Percentiles rank a stretch among this genome's conserved stretches.
Conservation (phyloP, 2,888 invertebrate species). For the Idaea aversata region DNA sequence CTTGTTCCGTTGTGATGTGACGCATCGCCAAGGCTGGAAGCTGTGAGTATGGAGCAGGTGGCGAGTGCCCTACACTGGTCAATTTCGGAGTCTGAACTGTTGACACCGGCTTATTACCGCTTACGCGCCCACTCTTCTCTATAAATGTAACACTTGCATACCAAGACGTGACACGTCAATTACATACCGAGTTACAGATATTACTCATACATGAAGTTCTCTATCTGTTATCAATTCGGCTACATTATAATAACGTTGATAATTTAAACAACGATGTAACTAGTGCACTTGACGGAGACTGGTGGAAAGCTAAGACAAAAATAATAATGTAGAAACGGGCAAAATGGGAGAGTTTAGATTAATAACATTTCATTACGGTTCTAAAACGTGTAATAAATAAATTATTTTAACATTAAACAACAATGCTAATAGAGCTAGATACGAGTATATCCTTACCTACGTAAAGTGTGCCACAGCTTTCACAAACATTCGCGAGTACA, state of each 20-base stretch:
- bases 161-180: slow-evolving; percentile 6
- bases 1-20: not conserved
- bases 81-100: slow-evolving; percentile 48
- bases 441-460: not conserved
- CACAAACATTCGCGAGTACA: slow-evolving; percentile 18
- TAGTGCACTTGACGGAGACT: too few relatives aligned
- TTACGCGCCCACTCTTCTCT: slow-evolving; percentile 41
- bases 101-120: slow-evolving; percentile 51
- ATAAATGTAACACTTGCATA: slow-evolving; percentile 37
- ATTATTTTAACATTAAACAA: too few relatives aligned
- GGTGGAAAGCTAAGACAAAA: too few relatives aligned
- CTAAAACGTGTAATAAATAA: too few relatives aligned
- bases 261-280: too few relatives aligned
- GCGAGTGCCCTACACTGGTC: slow-evolving; percentile 44
- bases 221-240: not conserved
- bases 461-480: slow-evolving; percentile 11
- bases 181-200: not conserved
- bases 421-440: not conserved
- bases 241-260: not conserved
- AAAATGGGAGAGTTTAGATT: too few relatives aligned
- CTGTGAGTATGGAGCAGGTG: slow-evolving; percentile 15
- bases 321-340: too few relatives aligned
- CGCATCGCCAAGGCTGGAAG: not conserved
- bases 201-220: not conserved
- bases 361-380: too few relatives aligned